Conservation (phyloP, 2,888 invertebrate species). For the Platerodrilus igneus region DNA sequence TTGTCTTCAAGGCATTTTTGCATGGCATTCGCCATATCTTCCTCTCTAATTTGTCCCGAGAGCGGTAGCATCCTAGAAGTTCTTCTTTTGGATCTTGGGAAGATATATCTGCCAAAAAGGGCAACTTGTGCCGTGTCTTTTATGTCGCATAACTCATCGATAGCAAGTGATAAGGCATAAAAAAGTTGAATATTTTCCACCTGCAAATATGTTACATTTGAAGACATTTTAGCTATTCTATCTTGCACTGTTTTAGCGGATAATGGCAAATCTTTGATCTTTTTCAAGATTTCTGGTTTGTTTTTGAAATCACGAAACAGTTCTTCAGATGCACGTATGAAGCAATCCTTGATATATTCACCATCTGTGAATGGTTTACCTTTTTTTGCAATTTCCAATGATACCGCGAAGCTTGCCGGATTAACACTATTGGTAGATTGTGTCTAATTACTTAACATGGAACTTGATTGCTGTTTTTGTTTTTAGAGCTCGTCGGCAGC, state of each 20-base stretch:
- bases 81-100: too few species aligned
- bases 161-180: constrained; percentile 32
- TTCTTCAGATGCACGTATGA: constrained; percentile 31
- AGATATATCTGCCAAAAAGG: constrained; percentile 30
- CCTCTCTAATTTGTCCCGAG: constrained; percentile 26
- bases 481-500: constrained; percentile 25
- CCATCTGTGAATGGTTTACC: constrained; percentile 27
- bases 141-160: constrained; percentile 34
- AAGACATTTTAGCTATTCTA: constrained; percentile 31
- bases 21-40: constrained; percentile 34
- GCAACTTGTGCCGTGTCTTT: constrained; percentile 32
- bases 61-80: too few species aligned
- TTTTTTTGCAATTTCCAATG: constrained; percentile 23
- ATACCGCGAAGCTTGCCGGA: constrained; percentile 21
- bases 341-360: constrained; percentile 25
- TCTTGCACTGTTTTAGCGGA: constrained; percentile 32
- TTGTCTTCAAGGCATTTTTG: constrained; percentile 23
- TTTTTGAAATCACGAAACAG: constrained; percentile 37
- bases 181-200: constrained; percentile 31
- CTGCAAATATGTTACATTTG: constrained; percentile 28
- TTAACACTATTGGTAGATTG: constrained; percentile 26
- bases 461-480: constrained; percentile 14
- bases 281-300: constrained; percentile 29
- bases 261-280: constrained; percentile 28
- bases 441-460: constrained; percentile 20